A percentile compares a stretch with the other conserved stretches of the same genome.
phyloP scores from a whole-genome alignment of 2,888 invertebrate species.

The Oasisia sp. region DNA sequence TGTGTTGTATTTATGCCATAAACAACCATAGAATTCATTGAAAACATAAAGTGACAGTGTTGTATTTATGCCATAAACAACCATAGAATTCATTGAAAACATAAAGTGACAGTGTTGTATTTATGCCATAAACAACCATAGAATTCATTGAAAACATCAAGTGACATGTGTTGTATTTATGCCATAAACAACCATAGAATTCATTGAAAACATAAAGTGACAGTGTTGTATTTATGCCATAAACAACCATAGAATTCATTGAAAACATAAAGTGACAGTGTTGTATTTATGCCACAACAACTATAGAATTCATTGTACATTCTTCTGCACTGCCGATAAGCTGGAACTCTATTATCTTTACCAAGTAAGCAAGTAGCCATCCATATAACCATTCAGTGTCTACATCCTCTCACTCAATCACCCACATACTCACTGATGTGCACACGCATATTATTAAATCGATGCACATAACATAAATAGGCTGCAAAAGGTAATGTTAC shows the following conservation, averaged over 20 bases:
- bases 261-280: slow-evolving; percentile 25
- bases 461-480: no score
- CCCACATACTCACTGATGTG: no score
- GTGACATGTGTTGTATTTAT: not conserved
- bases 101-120: not conserved
- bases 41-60: not conserved
- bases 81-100: slow-evolving; percentile 41
- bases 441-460: no score
- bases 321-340: not conserved
- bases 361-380: no score
- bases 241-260: slow-evolving; percentile 36
- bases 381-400: no score
- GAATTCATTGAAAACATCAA: slow-evolving; percentile 40
- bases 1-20: not conserved
- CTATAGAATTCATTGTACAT: not conserved
- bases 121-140: not conserved
- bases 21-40: slow-evolving; percentile 41
- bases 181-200: not conserved
- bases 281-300: not conserved
- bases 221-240: not conserved
- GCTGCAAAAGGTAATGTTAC: no score
- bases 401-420: no score
- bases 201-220: slow-evolving; percentile 37
- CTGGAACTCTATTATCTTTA: not conserved
- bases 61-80: not conserved